Evolutionary conservation across 2,113 vertebrate genomes (phyloP), one percentile per base, ranked within the genome.

Genomic region (Perccottus glenii): DNA sequence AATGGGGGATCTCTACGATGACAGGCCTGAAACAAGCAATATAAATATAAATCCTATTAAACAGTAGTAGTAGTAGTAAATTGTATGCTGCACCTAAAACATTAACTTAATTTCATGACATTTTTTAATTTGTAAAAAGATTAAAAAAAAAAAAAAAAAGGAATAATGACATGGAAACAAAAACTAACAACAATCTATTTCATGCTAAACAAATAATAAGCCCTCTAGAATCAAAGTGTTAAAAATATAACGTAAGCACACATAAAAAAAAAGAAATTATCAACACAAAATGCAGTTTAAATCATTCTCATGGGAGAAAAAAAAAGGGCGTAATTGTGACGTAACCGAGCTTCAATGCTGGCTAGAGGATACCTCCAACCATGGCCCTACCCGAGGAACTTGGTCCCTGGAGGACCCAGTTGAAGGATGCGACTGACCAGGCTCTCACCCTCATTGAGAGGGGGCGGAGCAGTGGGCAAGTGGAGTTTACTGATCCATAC

Each of bases 391-490:
- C 98, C 98, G 93, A 99, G 96, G 93, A 99, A 99, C 95, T 96
- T 99, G 93, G 97, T 99, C 92, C 98, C 98, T 91, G 97, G 97
- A 92, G 98, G 98, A 93, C 98, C 98, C 93, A 99, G 95, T 93
- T 99, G 98, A 92, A 99, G 96, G 92, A 99, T 99, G 93, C 98
- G 96, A 94, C 97, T 99, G 94, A 99, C 98, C 95, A 99, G 93
- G 90, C 98, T 99, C 95, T 99, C 98, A 87, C 97, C 98, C 95
- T 99, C 98, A 93, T 99, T 99, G 92, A 99, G 95, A 95, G 98
- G 98, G 93, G 98, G 98, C 85, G 98, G 98, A 93, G 97, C 96
- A 89, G 96, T 96, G 90, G 98, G 98, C 89, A 99, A 95, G 93
- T 99, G 98, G 88, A 99, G 96, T 93, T 99, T 99, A 97, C 98